A percentile compares a stretch with the other conserved stretches of the same genome.
Evolutionary conservation across 1,140 invertebrate genomes (phyloP).

Genomic region (Psix sp.): DNA sequence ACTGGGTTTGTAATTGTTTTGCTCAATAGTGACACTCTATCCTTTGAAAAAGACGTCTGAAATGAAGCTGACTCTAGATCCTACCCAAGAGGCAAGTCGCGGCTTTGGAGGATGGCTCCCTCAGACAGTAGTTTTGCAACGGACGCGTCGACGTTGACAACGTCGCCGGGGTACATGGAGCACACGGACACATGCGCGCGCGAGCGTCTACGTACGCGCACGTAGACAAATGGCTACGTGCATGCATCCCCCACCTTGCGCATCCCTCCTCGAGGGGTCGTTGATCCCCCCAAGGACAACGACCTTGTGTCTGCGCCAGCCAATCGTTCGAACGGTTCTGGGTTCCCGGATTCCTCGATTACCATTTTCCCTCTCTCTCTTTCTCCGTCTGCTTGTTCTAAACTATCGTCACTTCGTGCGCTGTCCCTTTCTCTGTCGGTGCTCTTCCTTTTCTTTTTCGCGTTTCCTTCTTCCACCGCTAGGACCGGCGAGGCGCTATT

Average conservation of each 20-base stretch:
- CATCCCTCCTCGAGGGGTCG: slow-evolving; percentile 77
- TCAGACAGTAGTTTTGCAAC: slow-evolving; percentile 20
- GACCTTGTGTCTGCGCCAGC: slow-evolving; percentile 74
- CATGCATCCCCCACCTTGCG: slow-evolving; percentile 59
- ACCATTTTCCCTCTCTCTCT: slow-evolving; percentile 66
- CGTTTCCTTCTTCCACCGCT: slow-evolving; percentile 8
- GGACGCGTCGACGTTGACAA: slow-evolving; percentile 18
- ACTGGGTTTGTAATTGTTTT: slow-evolving; percentile 30
- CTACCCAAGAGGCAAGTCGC: slow-evolving; percentile 59
- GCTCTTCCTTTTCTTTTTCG: slow-evolving; percentile 36
- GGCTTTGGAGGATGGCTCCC: slow-evolving; percentile 50
- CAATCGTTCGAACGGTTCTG: slow-evolving; percentile 74
- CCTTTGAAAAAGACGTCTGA: slow-evolving; percentile 36
- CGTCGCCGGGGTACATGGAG: slow-evolving; percentile 28
- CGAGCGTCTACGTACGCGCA: slow-evolving; percentile 42
- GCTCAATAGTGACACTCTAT: slow-evolving; percentile 31
- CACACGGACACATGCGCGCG: slow-evolving; percentile 48
- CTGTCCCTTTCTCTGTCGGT: slow-evolving; percentile 26
- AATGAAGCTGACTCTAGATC: slow-evolving; percentile 51
- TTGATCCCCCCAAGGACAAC: slow-evolving; percentile 78
- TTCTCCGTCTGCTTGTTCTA: slow-evolving; percentile 58
- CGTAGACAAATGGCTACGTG: slow-evolving; percentile 56
- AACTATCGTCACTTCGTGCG: slow-evolving; percentile 43
- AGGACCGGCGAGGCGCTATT: too few relatives aligned
- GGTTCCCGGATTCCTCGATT: slow-evolving; percentile 75